These are phyloP conservation scores for Pygocentrus nattereri DNA, from an alignment of 2,797 vertebrate genomes.

Conservation along the genomic window DNA sequence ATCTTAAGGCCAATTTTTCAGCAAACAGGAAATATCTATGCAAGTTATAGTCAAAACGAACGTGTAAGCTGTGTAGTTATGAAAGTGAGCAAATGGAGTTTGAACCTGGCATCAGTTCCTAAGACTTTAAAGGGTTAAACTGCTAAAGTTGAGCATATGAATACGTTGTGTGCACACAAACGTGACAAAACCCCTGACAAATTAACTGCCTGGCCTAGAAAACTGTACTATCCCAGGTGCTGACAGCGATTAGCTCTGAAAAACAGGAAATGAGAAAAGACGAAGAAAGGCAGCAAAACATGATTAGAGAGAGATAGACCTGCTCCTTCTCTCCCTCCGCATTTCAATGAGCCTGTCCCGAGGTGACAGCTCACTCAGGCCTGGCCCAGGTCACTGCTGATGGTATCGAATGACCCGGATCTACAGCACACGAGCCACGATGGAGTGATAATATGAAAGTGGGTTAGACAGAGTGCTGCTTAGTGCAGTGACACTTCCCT, in stretches of 20 bases:
- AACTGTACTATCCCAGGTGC: slow-evolving; percentile 49
- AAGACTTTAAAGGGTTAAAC: background rate
- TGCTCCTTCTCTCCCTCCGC: slow-evolving; percentile 47
- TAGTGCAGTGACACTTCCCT: slow-evolving; percentile 56
- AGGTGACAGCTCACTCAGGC: slow-evolving; percentile 47
- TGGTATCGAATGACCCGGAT: slow-evolving; percentile 71
- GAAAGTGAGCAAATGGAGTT: background rate
- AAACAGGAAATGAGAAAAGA: slow-evolving; percentile 66
- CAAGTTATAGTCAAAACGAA: background rate
- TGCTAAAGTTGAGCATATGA: slow-evolving; percentile 10
- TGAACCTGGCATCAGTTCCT: background rate
- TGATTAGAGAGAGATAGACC: slow-evolving; percentile 45
- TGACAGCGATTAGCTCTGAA: slow-evolving; percentile 50
- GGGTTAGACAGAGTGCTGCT: slow-evolving; percentile 68
- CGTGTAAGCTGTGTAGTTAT: background rate
- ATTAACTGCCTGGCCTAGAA: slow-evolving; percentile 55
- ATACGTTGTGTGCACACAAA: slow-evolving; percentile 42
- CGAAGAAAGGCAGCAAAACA: slow-evolving; percentile 52
- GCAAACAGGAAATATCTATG: background rate
- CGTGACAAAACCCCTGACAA: slow-evolving; percentile 45
- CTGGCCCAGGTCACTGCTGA: slow-evolving; percentile 43
- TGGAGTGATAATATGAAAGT: slow-evolving; percentile 69
- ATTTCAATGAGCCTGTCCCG: slow-evolving; percentile 51
- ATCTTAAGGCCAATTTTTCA: no score
- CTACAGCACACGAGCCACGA: slow-evolving; percentile 61